Evolutionary conservation across 2,797 vertebrate genomes (phyloP), one percentile per base, ranked within the genome.

Genomic region (Chelmon rostratus): DNA sequence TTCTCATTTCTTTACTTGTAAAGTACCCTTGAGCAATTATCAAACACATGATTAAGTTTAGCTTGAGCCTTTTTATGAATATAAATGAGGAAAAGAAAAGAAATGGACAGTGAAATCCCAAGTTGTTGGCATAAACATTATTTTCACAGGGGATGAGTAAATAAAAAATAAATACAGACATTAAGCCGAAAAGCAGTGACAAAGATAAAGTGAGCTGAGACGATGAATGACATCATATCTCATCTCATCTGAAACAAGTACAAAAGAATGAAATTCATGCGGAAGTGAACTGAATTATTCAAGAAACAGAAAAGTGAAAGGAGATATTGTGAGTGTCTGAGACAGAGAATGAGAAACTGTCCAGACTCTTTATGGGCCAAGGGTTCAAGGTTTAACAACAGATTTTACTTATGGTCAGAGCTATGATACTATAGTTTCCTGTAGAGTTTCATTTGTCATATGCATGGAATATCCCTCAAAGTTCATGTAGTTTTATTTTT

Each of bases 81-180:
- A 31, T 6, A 73, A 35, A 46, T 72, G 37, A 28, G 25, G 31
- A 37, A 37, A 47, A 47, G 3, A 42, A 33, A 33, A 58, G 38
- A 33, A 6, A 28, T 18, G 25, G 37, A 25, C 37, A 53, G 25
- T 31, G 9, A 65, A 58, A 65, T 65, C 52, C 61, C 19, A 58
- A 21, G 28, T 13, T 37, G 9, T 15, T 61, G 28, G 18, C 71
- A 42, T 35, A 50, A 42, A 78, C 64, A 54, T 54, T 15, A 46
- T 35, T 57, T 42, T 64, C 59, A 58, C 15, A 11, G 3, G 61
- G 61, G 15, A 54, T 19, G 8, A 9, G 12, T 37, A 2, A 59
- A 46, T n/a, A 4, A 37, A 25, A 50, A 53, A 23, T 56, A 33
- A 37, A 67, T 44, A n/a, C 58, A 71, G 68, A 61, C n/a, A 18